phyloP scores from a whole-genome alignment of 1,140 invertebrate genomes.

The Globodera ellingtonae region DNA sequence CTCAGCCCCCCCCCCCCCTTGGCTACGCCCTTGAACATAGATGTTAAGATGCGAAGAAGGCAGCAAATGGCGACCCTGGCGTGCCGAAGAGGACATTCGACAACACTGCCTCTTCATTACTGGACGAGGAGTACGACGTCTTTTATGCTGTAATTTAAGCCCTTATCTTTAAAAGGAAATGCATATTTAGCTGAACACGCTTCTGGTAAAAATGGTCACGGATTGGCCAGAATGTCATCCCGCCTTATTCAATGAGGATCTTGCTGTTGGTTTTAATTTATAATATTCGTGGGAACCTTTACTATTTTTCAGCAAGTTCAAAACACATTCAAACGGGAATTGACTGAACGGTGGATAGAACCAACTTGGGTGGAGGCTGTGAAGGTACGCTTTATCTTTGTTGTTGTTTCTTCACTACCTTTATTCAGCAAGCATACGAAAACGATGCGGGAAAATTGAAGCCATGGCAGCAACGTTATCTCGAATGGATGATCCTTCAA shows the following conservation, averaged over 20 bases:
- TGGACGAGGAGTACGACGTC: conserved; percentile 60
- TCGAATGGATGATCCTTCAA: conserved; percentile 51
- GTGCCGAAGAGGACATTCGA: conserved; percentile 46
- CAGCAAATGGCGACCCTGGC: background rate
- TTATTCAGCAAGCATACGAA: conserved; percentile 49
- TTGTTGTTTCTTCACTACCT: background rate
- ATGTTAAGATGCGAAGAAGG: background rate
- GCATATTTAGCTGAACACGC: conserved; percentile 6
- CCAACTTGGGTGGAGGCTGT: conserved; percentile 48
- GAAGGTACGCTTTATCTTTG: conserved; percentile 29
- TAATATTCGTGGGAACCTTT: background rate
- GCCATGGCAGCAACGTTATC: conserved; percentile 55
- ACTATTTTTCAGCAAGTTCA: conserved; percentile 8
- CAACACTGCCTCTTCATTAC: conserved; percentile 54
- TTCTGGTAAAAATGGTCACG: conserved; percentile 60
- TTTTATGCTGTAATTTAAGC: conserved; percentile 43
- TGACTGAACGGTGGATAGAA: conserved; percentile 3
- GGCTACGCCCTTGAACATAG: no score
- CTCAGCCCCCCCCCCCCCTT: no score
- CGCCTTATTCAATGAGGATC: conserved; percentile 51
- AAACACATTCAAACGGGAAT: conserved; percentile 1
- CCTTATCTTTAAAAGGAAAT: background rate
- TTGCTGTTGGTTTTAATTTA: conserved; percentile 1
- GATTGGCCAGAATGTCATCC: conserved; percentile 60
- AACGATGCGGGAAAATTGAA: conserved; percentile 43